These are phyloP conservation scores for Oophaga pumilio DNA, from an alignment of 2,113 vertebrate species.

Conservation along the genomic window DNA sequence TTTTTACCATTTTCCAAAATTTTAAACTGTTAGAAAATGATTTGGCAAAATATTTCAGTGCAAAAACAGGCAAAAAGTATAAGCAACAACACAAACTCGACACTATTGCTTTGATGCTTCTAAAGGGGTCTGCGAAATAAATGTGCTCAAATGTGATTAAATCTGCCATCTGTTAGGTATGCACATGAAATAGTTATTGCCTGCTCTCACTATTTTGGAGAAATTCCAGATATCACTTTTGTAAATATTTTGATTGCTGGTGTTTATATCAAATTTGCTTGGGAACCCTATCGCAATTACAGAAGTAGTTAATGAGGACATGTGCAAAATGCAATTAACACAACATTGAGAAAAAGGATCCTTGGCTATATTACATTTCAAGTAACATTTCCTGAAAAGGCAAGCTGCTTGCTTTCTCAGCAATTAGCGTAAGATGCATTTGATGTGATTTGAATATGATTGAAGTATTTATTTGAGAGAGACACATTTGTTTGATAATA, in stretches of 20 bases:
- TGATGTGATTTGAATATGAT: slow-evolving; percentile 44
- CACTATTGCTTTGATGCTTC: neutral
- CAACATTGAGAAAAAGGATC: slow-evolving; percentile 36
- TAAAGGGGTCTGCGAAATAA: neutral
- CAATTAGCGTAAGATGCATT: slow-evolving; percentile 43
- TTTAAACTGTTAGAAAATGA: neutral
- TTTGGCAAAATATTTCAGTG: neutral
- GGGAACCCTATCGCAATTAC: slow-evolving; percentile 29
- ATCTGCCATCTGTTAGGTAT: slow-evolving; percentile 32
- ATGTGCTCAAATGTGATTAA: neutral
- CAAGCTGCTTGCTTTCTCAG: slow-evolving; percentile 46
- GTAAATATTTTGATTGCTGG: slow-evolving; percentile 56
- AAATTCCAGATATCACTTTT: slow-evolving; percentile 33
- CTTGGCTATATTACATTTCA: slow-evolving; percentile 35
- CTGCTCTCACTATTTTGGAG: slow-evolving; percentile 18
- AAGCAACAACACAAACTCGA: neutral
- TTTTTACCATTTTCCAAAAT: neutral
- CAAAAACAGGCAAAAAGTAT: neutral
- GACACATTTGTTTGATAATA: slow-evolving; percentile 44
- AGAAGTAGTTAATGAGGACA: slow-evolving; percentile 45
- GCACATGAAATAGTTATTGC: slow-evolving; percentile 26
- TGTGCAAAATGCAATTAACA: slow-evolving; percentile 53
- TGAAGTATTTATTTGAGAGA: slow-evolving; percentile 40
- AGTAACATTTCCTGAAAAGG: slow-evolving; percentile 48
- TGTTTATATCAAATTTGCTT: slow-evolving; percentile 42